phyloP scores from a whole-genome alignment of 2,888 invertebrate species.

The Caenorhabditis virilis region DNA sequence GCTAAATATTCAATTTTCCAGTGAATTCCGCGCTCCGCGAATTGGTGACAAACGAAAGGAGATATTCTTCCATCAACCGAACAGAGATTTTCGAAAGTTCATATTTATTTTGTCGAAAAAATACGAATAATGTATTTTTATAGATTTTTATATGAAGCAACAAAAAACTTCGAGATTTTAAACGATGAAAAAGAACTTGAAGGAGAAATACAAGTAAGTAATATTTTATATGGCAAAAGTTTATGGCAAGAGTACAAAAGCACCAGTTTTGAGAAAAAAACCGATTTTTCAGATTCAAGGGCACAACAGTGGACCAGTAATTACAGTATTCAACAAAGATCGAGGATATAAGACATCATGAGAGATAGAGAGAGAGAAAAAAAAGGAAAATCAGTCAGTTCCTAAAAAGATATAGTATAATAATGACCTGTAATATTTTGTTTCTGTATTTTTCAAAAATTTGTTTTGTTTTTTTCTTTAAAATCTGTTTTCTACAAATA shows the following conservation, averaged over 20 bases:
- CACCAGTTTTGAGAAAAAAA: no score
- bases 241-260: not conserved
- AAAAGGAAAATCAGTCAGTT: no score
- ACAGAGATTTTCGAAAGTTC: slow-evolving; percentile 24
- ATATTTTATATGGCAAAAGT: not conserved
- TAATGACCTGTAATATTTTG: slow-evolving; percentile 19
- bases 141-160: slow-evolving; percentile 26
- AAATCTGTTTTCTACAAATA: slow-evolving; percentile 25
- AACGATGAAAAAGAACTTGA: slow-evolving; percentile 30
- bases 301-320: slow-evolving; percentile 19
- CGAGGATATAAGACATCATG: slow-evolving; percentile 25
- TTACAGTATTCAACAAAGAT: slow-evolving; percentile 37
- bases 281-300: slow-evolving; percentile 29
- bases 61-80: slow-evolving; percentile 23
- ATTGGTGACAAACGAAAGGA: slow-evolving; percentile 6
- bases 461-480: not conserved
- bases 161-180: slow-evolving; percentile 19
- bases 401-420: no score
- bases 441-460: slow-evolving; percentile 1
- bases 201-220: slow-evolving; percentile 26
- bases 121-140: no score
- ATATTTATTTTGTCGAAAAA: no score
- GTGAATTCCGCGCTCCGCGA: slow-evolving; percentile 13
- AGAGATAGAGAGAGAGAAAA: not conserved
- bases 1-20: slow-evolving; percentile 7